A percentile compares a stretch with the other conserved stretches of the same genome.
Conservation (phyloP, 2,888 invertebrate species). For the Chelonus formosanus region DNA sequence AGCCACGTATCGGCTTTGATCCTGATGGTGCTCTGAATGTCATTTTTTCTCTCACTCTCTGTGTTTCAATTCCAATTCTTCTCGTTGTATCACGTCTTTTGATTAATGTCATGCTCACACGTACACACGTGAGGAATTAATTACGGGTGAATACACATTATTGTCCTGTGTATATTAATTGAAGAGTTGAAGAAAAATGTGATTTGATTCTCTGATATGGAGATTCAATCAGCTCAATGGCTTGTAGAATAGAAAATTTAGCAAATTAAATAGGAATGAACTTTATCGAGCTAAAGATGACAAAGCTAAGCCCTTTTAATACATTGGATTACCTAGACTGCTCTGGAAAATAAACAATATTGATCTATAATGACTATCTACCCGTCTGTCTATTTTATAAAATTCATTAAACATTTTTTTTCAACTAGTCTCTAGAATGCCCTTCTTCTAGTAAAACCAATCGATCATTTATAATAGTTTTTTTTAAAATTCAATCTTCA, state of each 20-base stretch:
- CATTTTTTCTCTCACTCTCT: neutral
- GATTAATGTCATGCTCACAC: conserved; percentile 13
- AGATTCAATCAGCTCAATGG: neutral
- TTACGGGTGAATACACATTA: conserved; percentile 21
- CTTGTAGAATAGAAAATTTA: neutral
- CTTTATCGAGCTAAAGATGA: too few relatives aligned
- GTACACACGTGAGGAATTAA: conserved; percentile 16
- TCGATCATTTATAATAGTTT: too few relatives aligned
- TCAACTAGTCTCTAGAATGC: too few relatives aligned
- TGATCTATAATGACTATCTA: too few relatives aligned
- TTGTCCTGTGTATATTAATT: conserved; percentile 11
- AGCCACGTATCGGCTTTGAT: conserved; percentile 28
- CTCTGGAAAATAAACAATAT: too few relatives aligned
- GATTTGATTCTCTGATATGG: neutral
- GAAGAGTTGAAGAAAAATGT: neutral
- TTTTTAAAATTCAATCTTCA: too few relatives aligned
- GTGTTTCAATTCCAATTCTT: conserved; percentile 13
- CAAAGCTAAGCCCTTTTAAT: too few relatives aligned
- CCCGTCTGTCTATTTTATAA: too few relatives aligned
- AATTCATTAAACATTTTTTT: too few relatives aligned
- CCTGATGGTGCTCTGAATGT: conserved; percentile 7
- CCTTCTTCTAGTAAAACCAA: too few relatives aligned
- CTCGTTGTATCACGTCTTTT: conserved; percentile 12
- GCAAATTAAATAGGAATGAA: too few relatives aligned
- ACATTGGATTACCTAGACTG: too few relatives aligned